Evolutionary conservation across 1,140 invertebrate genomes (phyloP).

Genomic region (Lordiphosa mommai): DNA sequence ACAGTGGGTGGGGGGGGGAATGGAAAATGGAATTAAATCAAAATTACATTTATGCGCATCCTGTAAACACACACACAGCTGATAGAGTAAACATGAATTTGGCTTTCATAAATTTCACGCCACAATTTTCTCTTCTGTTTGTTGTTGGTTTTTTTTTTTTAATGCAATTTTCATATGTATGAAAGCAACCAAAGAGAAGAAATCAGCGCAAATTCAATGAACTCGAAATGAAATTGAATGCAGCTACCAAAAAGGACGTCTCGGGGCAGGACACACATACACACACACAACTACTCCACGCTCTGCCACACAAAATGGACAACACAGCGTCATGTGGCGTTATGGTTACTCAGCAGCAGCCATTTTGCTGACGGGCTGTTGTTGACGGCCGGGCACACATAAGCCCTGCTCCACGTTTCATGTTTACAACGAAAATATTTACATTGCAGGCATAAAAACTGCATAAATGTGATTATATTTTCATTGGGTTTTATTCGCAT

Average conservation of each 20-base stretch:
- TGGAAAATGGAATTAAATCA: slow-evolving; percentile 67
- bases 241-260: slow-evolving; percentile 12
- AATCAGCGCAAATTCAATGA: slow-evolving; percentile 73
- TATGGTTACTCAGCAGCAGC: slow-evolving; percentile 25
- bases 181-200: slow-evolving; percentile 38
- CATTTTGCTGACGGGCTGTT: slow-evolving; percentile 9
- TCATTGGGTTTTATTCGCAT: slow-evolving; percentile 61
- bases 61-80: slow-evolving; percentile 23
- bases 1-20: neutral
- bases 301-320: slow-evolving; percentile 4
- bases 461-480: slow-evolving; percentile 78
- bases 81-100: slow-evolving; percentile 20
- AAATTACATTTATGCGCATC: slow-evolving; percentile 68
- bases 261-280: slow-evolving; percentile 2
- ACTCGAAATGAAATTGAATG: slow-evolving; percentile 64
- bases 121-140: slow-evolving; percentile 16
- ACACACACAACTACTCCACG: neutral
- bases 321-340: slow-evolving; percentile 18
- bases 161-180: slow-evolving; percentile 51
- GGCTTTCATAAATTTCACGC: slow-evolving; percentile 63
- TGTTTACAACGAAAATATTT: slow-evolving; percentile 68
- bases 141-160: slow-evolving; percentile 17
- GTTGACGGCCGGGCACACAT: slow-evolving; percentile 24
- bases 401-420: slow-evolving; percentile 10
- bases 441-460: slow-evolving; percentile 76